Conservation (phyloP, 2,113 vertebrate genomes). For the Vulpes vulpes region DNA sequence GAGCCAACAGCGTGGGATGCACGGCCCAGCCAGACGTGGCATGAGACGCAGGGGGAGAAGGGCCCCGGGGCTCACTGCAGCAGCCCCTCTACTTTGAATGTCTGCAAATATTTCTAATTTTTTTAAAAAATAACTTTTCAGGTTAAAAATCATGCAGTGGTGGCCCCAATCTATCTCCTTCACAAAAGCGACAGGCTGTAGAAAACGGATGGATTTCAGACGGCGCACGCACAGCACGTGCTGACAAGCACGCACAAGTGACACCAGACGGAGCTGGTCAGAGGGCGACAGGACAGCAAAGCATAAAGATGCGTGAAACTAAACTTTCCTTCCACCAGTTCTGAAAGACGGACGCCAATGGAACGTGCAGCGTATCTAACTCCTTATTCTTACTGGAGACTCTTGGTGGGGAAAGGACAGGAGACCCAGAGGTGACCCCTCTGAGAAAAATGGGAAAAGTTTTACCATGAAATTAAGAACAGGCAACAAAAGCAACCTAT, state of each 20-base stretch:
- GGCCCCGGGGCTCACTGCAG: fast-evolving
- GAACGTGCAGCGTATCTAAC: fast-evolving
- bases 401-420: not conserved
- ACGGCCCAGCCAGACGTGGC: fast-evolving
- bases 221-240: too few relatives aligned
- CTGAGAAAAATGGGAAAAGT: not conserved
- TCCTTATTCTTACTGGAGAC: not conserved
- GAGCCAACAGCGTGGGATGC: not conserved
- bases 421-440: not conserved
- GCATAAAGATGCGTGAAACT: fast-evolving
- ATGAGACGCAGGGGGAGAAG: not conserved
- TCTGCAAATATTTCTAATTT: not conserved
- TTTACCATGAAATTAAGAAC: slow-evolving; percentile 28
- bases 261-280: fast-evolving
- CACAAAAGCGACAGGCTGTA: not conserved
- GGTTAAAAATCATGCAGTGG: not conserved
- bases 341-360: not conserved
- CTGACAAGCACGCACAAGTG: fast-evolving
- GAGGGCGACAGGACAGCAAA: not conserved
- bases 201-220: not conserved
- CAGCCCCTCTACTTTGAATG: not conserved
- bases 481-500: not conserved
- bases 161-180: not conserved
- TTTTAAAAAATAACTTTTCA: not conserved
- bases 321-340: not conserved